These are phyloP conservation scores for Acinonyx jubatus DNA, from an alignment of 2,113 vertebrate species.

Conservation along the genomic window DNA sequence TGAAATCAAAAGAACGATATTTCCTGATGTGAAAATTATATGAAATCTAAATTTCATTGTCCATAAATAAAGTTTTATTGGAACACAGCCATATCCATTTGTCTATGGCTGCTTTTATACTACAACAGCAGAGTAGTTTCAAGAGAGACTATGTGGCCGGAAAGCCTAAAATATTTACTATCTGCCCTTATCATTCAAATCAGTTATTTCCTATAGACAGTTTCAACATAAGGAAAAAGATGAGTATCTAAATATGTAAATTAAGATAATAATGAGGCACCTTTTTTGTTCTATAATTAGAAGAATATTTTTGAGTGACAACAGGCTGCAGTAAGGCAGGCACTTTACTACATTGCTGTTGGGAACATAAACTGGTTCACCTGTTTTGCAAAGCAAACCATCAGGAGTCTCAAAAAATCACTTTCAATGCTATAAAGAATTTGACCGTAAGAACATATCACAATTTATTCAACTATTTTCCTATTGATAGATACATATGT, in stretches of 20 bases:
- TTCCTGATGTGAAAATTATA: neutral
- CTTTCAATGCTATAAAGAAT: neutral
- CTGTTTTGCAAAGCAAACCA: neutral
- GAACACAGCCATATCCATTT: neutral
- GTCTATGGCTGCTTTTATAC: neutral
- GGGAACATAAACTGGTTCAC: constrained; percentile 6
- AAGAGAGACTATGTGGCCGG: neutral
- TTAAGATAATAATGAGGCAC: neutral
- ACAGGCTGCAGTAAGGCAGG: neutral
- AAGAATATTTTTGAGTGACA: neutral
- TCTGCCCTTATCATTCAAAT: constrained; percentile 3
- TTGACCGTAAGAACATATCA: neutral
- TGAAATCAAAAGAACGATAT: constrained; percentile 12
- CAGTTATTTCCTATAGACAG: neutral
- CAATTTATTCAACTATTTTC: constrained; percentile 43
- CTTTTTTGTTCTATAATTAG: neutral
- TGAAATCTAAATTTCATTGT: constrained; percentile 33
- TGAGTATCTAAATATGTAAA: constrained; percentile 24
- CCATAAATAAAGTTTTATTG: constrained; percentile 30
- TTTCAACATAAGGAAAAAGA: constrained; percentile 8
- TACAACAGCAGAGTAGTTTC: neutral
- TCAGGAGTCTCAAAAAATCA: constrained; percentile 37
- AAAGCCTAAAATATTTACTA: constrained; percentile 48
- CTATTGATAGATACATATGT: neutral
- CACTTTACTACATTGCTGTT: neutral